Evolutionary conservation across 1,140 invertebrate species (phyloP), one percentile per base, ranked within the genome.

Genomic region (Drosophila tristis): DNA sequence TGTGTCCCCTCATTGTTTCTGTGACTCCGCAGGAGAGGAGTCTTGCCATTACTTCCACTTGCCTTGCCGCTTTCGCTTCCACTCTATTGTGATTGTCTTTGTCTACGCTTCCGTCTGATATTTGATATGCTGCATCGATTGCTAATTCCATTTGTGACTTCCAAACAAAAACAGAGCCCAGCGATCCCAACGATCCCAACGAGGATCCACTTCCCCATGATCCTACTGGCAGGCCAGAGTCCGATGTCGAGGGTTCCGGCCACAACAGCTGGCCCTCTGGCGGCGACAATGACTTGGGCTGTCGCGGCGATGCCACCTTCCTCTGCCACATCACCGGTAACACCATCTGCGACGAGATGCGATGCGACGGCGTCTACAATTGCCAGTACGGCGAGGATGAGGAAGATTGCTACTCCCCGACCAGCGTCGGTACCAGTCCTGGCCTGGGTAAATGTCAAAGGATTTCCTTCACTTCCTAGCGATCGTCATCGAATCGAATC

Each of bases 281-380:
- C 11, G 16, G 2, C n/a, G 20, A 16, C 11, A 16, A 29, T 25
- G 57, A 23, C 0, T 2, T 11, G 54, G 74, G 81, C 58, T 94
- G 93, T 74, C 92, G 94, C 44, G 93, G 93, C 13, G 94, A 95
- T 85, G 93, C 94, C 72, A 92, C 93, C 26, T 93, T 93, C 20
- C 77, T 77, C 11, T 95, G 94, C 74, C 42, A 26, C 11, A 68
- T 91, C 45, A 92, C 85, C 56, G 75, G 76, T 4, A 53, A 16
- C 2, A 59, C 70, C 43, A 93, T 94, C 75, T 94, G 94, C 75
- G 87, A 92, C n/a, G 93, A 93, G 64, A 93, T 94, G 76, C 67
- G 75, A 31, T 95, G 94, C 82, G 94, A 95, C 89, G 93, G 93
- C 31, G 80, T 59, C 3, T 23, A 23, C 2, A 93, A 95, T 49